Evolutionary conservation across 2,113 vertebrate species (phyloP).

Genomic region (Leptosomus discolor): DNA sequence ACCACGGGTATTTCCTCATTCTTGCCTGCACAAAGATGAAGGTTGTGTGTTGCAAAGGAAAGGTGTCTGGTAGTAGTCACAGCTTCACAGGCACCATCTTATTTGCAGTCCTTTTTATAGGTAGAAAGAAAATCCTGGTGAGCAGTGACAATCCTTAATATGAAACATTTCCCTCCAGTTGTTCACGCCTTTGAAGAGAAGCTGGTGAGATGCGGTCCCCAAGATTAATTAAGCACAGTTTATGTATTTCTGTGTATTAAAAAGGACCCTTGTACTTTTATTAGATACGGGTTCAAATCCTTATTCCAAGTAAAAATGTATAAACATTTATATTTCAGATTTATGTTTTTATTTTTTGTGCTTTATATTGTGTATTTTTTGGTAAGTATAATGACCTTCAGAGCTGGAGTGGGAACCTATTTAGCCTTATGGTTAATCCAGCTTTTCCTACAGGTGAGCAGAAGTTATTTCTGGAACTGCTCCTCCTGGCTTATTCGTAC

Average conservation of each 20-base stretch:
- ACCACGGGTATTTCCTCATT: background rate
- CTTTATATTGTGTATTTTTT: background rate
- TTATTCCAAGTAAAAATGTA: background rate
- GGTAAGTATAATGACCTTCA: background rate
- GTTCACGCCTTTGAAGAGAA: background rate
- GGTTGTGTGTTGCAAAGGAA: background rate
- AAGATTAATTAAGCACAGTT: background rate
- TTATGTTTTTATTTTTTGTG: background rate
- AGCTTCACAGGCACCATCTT: background rate
- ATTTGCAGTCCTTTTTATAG: background rate
- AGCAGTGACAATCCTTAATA: background rate
- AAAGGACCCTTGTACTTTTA: background rate
- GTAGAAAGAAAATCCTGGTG: background rate
- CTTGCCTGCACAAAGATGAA: background rate
- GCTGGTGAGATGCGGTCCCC: background rate
- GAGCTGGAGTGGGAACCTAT: background rate
- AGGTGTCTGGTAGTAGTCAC: background rate
- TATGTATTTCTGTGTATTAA: background rate
- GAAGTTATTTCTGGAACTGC: conserved; percentile 28
- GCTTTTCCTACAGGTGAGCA: background rate
- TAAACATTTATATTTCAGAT: background rate
- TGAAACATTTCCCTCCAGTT: background rate
- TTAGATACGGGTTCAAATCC: background rate
- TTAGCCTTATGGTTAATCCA: background rate
- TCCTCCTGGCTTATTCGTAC: background rate